Percentiles rank a stretch among this genome's conserved stretches.
Conservation (phyloP, 92 coral and sea anemone genomes). For the Chrysogorgia sp. region DNA sequence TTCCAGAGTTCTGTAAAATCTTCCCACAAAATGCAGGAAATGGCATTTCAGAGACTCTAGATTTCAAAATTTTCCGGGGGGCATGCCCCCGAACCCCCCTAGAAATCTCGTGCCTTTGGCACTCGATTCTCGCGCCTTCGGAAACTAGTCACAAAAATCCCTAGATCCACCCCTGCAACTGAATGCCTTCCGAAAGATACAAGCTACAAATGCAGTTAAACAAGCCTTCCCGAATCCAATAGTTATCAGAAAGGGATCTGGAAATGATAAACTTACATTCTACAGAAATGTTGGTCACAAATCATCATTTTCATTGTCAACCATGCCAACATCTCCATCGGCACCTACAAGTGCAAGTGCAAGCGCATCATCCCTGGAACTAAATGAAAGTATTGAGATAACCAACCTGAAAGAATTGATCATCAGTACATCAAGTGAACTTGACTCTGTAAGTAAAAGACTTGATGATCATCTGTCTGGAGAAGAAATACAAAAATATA, state of each 20-base stretch:
- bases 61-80: too few species aligned
- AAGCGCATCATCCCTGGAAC: neutral
- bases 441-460: neutral
- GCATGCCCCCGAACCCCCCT: too few species aligned
- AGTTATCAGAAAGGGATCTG: conserved; percentile 11
- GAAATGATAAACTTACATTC: conserved; percentile 25
- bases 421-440: neutral
- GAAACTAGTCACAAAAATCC: too few species aligned
- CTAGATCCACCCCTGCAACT: too few species aligned
- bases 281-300: conserved; percentile 24
- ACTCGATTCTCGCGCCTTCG: too few species aligned
- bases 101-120: too few species aligned
- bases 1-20: too few species aligned
- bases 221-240: conserved; percentile 32
- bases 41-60: too few species aligned
- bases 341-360: neutral
- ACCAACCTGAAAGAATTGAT: neutral
- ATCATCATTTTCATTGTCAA: neutral
- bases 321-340: too few species aligned
- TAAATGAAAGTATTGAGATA: neutral
- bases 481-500: neutral
- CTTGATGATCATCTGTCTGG: neutral
- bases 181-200: conserved; percentile 9
- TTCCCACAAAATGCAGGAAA: too few species aligned
- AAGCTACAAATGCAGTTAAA: conserved; percentile 40